Evolutionary conservation across 2,888 invertebrate genomes (phyloP).

Genomic region (Hylaea fasciaria): DNA sequence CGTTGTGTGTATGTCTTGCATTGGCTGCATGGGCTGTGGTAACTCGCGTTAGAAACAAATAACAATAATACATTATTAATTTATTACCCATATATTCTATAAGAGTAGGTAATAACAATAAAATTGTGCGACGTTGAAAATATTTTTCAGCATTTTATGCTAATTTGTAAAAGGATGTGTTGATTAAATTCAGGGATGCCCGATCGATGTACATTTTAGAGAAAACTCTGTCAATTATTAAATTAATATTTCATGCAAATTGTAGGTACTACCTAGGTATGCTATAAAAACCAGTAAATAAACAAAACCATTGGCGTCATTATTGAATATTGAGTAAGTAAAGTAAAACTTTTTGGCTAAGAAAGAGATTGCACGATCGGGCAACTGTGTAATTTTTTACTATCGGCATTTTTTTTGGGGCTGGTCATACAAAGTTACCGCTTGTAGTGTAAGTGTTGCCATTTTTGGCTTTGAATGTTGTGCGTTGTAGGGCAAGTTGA

Average conservation of each 20-base stretch:
- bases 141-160: conserved; percentile 5
- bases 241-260: too few relatives aligned
- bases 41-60: conserved; percentile 26
- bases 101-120: conserved; percentile 3
- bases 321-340: too few relatives aligned
- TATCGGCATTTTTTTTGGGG: conserved; percentile 1
- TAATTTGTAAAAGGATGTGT: background rate
- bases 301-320: too few relatives aligned
- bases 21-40: conserved; percentile 33
- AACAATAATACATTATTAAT: background rate
- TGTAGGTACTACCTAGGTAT: too few relatives aligned
- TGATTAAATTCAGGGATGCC: conserved; percentile 2
- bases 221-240: background rate
- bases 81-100: background rate
- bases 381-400: conserved; percentile 4
- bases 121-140: conserved; percentile 8
- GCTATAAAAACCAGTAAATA: too few relatives aligned
- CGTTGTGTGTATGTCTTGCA: conserved; percentile 14
- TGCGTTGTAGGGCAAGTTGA: conserved; percentile 40
- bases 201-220: background rate
- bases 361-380: background rate
- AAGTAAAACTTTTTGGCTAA: background rate
- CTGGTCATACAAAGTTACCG: conserved; percentile 21
- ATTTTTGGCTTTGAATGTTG: conserved; percentile 48
- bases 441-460: conserved; percentile 39